A percentile compares a stretch with the other conserved stretches of the same genome.
These are phyloP conservation scores for Paragorgia papillata DNA, from an alignment of 92 coral and sea anemone species.

Conservation along the genomic window DNA sequence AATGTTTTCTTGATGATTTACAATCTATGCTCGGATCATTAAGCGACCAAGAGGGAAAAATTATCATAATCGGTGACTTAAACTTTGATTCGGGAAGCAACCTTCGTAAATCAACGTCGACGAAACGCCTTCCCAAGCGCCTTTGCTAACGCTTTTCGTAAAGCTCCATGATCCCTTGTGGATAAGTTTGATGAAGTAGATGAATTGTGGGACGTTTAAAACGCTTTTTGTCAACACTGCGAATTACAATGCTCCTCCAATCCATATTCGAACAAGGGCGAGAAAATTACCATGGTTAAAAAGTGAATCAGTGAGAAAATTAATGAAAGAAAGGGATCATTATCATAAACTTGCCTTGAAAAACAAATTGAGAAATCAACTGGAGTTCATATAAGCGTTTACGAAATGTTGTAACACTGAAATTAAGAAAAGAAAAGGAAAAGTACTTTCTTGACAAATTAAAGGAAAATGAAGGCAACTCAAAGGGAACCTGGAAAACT, in stretches of 20 bases:
- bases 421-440: conserved; percentile 45
- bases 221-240: conserved; percentile 37
- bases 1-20: too few relatives aligned
- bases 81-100: too few relatives aligned
- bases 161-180: too few relatives aligned
- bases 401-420: conserved; percentile 19
- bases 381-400: conserved; percentile 40
- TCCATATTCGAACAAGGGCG: conserved; percentile 37
- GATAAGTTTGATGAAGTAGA: too few relatives aligned
- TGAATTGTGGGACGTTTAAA: too few relatives aligned
- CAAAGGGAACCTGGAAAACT: conserved; percentile 53
- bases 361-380: conserved; percentile 40
- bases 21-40: too few relatives aligned
- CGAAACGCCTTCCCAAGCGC: too few relatives aligned
- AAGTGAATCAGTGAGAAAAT: conserved; percentile 31
- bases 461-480: conserved; percentile 44
- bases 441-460: conserved; percentile 37
- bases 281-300: conserved; percentile 50
- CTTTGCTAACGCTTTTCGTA: too few relatives aligned
- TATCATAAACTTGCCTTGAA: conserved; percentile 36
- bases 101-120: too few relatives aligned
- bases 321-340: conserved; percentile 49
- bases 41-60: too few relatives aligned
- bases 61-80: too few relatives aligned
- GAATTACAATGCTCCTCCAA: conserved; percentile 46